A percentile compares a stretch with the other conserved stretches of the same genome.
These are phyloP conservation scores for Phrynocephalus guinanensis DNA, from an alignment of 2,797 vertebrate genomes.

Conservation along the genomic window DNA sequence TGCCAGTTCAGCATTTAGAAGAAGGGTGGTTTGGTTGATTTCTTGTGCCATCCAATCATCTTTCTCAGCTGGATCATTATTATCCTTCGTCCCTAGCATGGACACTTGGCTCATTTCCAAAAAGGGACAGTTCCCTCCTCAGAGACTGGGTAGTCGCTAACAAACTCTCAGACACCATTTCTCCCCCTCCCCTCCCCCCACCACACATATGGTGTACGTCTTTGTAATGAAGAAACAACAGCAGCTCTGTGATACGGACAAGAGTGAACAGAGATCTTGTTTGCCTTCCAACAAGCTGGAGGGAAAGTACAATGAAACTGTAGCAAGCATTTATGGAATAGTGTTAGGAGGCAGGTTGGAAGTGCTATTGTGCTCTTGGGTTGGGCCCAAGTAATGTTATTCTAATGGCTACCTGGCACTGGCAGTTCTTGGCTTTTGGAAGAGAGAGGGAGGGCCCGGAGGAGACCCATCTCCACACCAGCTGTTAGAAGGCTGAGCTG, in stretches of 20 bases:
- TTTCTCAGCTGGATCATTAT: conserved; percentile 31
- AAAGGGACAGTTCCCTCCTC: conserved; percentile 36
- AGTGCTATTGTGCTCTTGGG: conserved; percentile 31
- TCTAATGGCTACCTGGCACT: conserved; percentile 38
- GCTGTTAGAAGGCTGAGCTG: not conserved
- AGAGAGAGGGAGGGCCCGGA: not conserved
- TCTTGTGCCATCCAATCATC: not conserved
- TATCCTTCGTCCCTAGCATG: conserved; percentile 25
- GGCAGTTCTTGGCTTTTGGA: conserved; percentile 32
- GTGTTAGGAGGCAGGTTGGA: not conserved
- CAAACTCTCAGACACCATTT: conserved; percentile 20
- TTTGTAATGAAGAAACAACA: conserved; percentile 13
- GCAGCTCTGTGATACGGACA: not conserved
- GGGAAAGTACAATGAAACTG: conserved; percentile 35
- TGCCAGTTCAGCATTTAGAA: conserved; percentile 43
- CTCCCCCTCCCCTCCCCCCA: not conserved
- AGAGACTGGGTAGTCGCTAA: not conserved
- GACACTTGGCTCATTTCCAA: conserved; percentile 33
- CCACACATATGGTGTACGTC: conserved; percentile 30
- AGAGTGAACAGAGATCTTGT: not conserved
- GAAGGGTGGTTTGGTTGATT: not conserved
- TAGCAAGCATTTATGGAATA: not conserved
- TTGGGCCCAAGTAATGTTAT: conserved; percentile 16
- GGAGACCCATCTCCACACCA: conserved; percentile 9
- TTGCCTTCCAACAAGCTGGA: not conserved